Base-by-base conservation (phyloP, 2,113 vertebrate genomes). In the Macquaria australasica region DNA sequence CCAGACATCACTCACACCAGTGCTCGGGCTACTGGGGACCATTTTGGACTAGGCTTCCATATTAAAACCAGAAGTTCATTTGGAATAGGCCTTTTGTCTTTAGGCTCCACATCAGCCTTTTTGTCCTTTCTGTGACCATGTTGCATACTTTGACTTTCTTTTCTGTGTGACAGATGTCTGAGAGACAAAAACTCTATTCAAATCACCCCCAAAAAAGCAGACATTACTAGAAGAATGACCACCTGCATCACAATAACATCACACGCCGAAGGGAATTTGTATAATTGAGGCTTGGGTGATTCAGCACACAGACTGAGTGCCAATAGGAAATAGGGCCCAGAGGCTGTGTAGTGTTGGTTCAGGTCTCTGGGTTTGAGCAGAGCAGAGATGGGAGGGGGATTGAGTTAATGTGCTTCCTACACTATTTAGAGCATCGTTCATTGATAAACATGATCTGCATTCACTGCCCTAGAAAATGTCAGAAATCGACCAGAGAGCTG, bases 381-480 rank as follows among this genome's bases (percentile, higher is more conserved):
- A 84, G 68, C 25, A 60, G 69, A 78, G 56, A 62, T 34, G 0
- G 20, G 31, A 0, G 20, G 31, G n/a, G 55, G 68, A 79, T 83
- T 55, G 64, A 83, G 59, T 73, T 83, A 67, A 92, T 89, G 60
- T 84, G 83, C 70, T 81, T 83, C 76, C 74, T 28, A 50, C 66
- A 76, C 55, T 75, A 53, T 88, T 80, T 79, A 56, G 67, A 89
- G 59, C 79, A 64, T 74, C 14, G 50, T 75, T 91, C 90, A 89
- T 83, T 92, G 87, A 90, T 87, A 84, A 92, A 88, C 88, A 88
- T 71, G 87, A 88, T 89, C 79, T 70, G 79, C 84, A 76, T 85
- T 83, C 71, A 75, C 34, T 82, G 66, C 86, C 84, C 81, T 82
- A 58, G 79, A 93, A 87, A 92, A 89, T 84, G 45, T 88, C 81